A percentile compares a stretch with the other conserved stretches of the same genome.
These are phyloP conservation scores for Crenuchus spilurus DNA, from an alignment of 2,797 vertebrate genomes.

Conservation along the genomic window DNA sequence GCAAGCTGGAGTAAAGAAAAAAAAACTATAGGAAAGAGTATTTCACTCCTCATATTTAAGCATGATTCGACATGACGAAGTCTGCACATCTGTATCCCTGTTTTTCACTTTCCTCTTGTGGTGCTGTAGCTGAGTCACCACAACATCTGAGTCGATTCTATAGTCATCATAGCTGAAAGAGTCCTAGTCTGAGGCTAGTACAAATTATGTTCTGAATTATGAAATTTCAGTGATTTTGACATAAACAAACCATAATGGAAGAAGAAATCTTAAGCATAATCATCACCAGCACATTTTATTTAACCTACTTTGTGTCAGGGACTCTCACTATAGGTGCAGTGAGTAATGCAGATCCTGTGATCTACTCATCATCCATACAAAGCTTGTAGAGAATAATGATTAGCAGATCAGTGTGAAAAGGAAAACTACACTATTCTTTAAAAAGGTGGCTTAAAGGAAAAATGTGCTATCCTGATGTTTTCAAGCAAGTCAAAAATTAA, in stretches of 20 bases:
- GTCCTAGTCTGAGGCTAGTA: not conserved
- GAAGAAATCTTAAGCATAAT: no score
- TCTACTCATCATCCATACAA: no score
- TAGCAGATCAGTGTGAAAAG: not conserved
- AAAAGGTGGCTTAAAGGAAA: not conserved
- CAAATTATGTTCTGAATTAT: not conserved
- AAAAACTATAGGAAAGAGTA: conserved; percentile 8
- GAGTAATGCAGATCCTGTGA: no score
- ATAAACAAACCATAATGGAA: no score
- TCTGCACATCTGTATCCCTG: not conserved
- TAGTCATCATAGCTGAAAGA: not conserved
- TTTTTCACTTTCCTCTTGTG: not conserved
- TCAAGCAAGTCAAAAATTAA: not conserved
- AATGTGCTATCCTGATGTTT: not conserved
- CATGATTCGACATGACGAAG: not conserved
- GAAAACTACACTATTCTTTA: not conserved
- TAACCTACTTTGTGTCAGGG: no score
- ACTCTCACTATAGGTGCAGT: no score
- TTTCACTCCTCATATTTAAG: not conserved
- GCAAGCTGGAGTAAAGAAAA: conserved; percentile 18
- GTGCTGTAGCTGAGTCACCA: not conserved
- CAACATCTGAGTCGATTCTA: not conserved
- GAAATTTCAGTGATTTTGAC: not conserved
- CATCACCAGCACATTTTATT: no score
- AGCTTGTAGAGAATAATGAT: no score